Evolutionary conservation across 1,140 invertebrate genomes (phyloP), one percentile per base, ranked within the genome.

Genomic region (Caenorhabditis inopinata): DNA sequence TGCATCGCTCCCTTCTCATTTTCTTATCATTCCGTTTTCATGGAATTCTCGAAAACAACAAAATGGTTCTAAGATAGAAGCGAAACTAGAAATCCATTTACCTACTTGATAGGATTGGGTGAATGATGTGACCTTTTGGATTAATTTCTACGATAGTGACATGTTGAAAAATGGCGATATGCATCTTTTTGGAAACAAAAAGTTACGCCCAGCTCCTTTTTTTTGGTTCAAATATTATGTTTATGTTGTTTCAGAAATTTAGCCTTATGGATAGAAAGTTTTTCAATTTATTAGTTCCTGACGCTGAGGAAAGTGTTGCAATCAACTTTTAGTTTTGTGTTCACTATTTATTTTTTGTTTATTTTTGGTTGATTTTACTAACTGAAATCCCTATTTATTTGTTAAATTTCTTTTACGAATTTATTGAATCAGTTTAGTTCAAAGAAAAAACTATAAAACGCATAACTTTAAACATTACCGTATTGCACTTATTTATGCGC

Each of bases 71-170:
- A n/a, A 1, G n/a, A 29, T 11, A 2, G n/a, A 58, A 58, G 0
- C 4, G 18, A 58, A 58, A 23, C 7, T 32, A 21, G 51, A 32
- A 58, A 9, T 9, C 51, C 51, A 58, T 58, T 32, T 29, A 58
- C 51, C 51, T 58, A 58, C 51, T 29, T 58, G 51, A 14, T 58
- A 2, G 27, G 11, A 58, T 58, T 42, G 58, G 38, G 58, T 68
- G 38, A 68, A 38, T 68, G 58, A 68, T 68, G 58, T 68, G 58
- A 68, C 58, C 35, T 35, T 32, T 68, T 32, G 58, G 32, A 68
- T 68, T 68, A 42, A 68, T 68, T 68, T 2, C 32, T 18, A 12
- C 38, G 29, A 7, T n/a, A 68, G 21, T 38, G 4, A 68, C 7
- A 12, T 9, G 7, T 51, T 21, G n/a, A n/a, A 23, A 6, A n/a